Evolutionary conservation across 2,888 invertebrate species (phyloP).

Genomic region (Tenodera sinensis): DNA sequence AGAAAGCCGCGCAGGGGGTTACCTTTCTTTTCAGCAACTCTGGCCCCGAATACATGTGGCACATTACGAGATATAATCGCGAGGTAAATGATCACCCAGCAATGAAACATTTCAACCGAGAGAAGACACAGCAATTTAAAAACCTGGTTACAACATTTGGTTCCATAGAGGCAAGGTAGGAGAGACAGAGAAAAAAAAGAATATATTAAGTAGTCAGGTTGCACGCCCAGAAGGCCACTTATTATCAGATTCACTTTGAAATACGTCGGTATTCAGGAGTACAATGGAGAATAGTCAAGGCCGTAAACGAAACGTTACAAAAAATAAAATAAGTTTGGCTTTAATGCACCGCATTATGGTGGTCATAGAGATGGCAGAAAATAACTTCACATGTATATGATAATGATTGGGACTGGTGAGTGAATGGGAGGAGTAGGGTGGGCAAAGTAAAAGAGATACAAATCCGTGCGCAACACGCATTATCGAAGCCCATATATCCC

Average conservation of each 20-base stretch:
- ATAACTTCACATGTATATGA: not conserved
- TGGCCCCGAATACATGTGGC: not conserved
- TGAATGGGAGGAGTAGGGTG: not conserved
- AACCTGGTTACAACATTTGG: not conserved
- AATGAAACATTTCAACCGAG: not conserved
- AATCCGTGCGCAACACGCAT: not conserved
- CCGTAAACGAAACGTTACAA: not conserved
- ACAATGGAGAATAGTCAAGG: not conserved
- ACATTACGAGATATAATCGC: not conserved
- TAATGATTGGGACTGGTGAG: not conserved
- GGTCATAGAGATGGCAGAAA: not conserved
- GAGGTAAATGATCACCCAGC: not conserved
- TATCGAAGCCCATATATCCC: not conserved
- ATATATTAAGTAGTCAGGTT: not conserved
- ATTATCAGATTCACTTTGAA: slow-evolving; percentile 6
- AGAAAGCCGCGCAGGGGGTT: not conserved
- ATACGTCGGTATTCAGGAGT: not conserved
- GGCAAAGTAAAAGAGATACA: not conserved
- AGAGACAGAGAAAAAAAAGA: not conserved
- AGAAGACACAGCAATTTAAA: not conserved
- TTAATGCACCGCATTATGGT: not conserved
- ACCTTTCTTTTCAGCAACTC: not conserved
- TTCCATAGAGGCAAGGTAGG: not conserved
- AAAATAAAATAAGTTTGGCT: not conserved
- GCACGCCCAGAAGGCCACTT: not conserved